Evolutionary conservation across 2,888 invertebrate species (phyloP).

Genomic region (Furcula furcula): DNA sequence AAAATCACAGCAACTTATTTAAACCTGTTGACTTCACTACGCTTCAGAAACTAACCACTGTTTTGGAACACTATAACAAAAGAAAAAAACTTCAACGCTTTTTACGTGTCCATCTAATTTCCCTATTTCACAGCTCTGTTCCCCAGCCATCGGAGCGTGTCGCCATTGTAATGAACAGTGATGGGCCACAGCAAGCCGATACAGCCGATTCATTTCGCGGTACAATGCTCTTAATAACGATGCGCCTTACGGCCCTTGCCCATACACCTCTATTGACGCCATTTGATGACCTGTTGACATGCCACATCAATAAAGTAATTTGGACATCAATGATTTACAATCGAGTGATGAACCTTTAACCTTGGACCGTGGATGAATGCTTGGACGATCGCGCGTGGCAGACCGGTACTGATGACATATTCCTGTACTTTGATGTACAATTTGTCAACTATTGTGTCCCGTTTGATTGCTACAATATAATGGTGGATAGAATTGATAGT

Average conservation of each 20-base stretch:
- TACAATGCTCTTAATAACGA: constrained; percentile 59
- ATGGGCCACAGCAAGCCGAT: constrained; percentile 27
- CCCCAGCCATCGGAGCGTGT: constrained; percentile 24
- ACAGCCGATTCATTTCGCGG: constrained; percentile 60
- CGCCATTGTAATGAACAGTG: constrained; percentile 32
- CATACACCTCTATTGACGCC: constrained; percentile 37
- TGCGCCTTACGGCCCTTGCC: constrained; percentile 43
- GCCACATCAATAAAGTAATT: constrained; percentile 49
- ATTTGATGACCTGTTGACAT: constrained; percentile 54
- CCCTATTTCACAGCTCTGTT: constrained; percentile 43
- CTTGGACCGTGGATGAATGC: no score
- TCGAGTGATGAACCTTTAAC: constrained; percentile 35
- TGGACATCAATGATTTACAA: constrained; percentile 43
- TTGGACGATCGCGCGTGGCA: constrained; percentile 22
- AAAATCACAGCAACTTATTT: no score
- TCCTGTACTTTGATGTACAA: constrained; percentile 21
- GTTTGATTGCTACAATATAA: not conserved
- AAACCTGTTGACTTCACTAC: not conserved
- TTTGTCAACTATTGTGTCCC: constrained; percentile 12
- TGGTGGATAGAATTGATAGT: not conserved
- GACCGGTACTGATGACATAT: constrained; percentile 19
- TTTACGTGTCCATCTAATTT: constrained; percentile 24
- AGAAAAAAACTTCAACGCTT: constrained; percentile 10
- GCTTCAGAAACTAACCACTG: not conserved
- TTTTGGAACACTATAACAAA: constrained; percentile 5